Conservation (phyloP, 64 coral and sea anemone species). For the Montipora capricornis region DNA sequence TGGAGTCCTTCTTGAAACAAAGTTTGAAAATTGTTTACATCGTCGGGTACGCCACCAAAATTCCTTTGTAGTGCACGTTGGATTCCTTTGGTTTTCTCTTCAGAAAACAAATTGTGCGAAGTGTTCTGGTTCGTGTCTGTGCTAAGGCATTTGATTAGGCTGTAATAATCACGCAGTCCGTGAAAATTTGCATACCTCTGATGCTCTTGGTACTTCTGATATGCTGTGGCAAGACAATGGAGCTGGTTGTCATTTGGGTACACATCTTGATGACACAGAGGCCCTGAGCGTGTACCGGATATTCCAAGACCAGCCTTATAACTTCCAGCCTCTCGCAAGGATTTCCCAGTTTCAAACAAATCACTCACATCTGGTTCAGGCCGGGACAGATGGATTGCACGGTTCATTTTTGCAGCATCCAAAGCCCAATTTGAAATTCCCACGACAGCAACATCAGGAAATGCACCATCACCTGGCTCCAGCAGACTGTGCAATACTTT, state of each 20-base stretch:
- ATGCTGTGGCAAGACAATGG: constrained; percentile 64
- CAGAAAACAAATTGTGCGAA: constrained; percentile 15
- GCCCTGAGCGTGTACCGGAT: background rate
- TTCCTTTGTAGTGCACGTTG: constrained; percentile 75
- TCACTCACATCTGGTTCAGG: constrained; percentile 80
- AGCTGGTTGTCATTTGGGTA: constrained; percentile 56
- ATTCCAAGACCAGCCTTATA: constrained; percentile 1
- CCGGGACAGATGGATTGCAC: constrained; percentile 87
- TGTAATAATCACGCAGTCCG: constrained; percentile 91
- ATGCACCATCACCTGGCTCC: constrained; percentile 69
- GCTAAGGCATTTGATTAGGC: constrained; percentile 76
- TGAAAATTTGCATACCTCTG: constrained; percentile 87
- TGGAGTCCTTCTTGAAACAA: constrained; percentile 58
- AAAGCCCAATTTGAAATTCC: constrained; percentile 91
- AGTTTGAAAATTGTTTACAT: constrained; percentile 63
- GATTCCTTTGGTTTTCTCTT: constrained; percentile 53
- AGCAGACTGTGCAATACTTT: constrained; percentile 90
- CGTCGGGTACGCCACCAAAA: constrained; percentile 76
- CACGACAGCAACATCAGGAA: constrained; percentile 88
- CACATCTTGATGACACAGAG: background rate
- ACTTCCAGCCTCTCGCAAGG: constrained; percentile 51
- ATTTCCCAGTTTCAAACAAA: constrained; percentile 68
- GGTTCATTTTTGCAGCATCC: constrained; percentile 95
- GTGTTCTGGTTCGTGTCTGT: background rate
- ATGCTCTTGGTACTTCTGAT: constrained; percentile 69